Conservation (phyloP, 2,797 vertebrate genomes). For the Gymnothorax reevesii region DNA sequence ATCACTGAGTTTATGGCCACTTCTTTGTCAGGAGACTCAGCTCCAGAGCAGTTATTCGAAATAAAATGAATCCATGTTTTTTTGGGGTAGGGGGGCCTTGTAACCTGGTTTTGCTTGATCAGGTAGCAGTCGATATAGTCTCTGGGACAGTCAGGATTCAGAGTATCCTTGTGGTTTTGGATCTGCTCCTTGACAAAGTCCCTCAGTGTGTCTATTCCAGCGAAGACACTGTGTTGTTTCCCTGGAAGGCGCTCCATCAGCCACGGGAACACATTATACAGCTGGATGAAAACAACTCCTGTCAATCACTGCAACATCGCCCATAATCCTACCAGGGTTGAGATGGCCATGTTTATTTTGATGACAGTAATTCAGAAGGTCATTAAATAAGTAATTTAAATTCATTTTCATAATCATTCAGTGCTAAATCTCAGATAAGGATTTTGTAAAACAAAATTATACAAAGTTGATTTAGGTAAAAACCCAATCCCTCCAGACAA, state of each 20-base stretch:
- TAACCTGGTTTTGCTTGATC: constrained; percentile 37
- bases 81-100: background rate
- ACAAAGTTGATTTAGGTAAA: background rate
- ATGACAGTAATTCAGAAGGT: background rate
- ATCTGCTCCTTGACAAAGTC: constrained; percentile 58
- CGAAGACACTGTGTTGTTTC: constrained; percentile 40
- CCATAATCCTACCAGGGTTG: background rate
- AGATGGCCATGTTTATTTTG: background rate
- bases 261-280: constrained; percentile 66
- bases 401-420: too few species aligned
- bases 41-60: background rate
- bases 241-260: constrained; percentile 63
- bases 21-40: background rate
- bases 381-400: too few species aligned
- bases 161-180: constrained; percentile 58
- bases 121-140: constrained; percentile 77
- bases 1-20: background rate
- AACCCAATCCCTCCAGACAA: background rate
- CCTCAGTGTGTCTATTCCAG: constrained; percentile 45
- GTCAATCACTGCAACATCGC: background rate
- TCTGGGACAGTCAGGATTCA: constrained; percentile 58
- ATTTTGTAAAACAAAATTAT: background rate
- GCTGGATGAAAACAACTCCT: constrained; percentile 46
- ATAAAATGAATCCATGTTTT: background rate
- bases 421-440: background rate